Evolutionary conservation across 2,797 vertebrate species (phyloP).

Genomic region (Selene dorsalis): DNA sequence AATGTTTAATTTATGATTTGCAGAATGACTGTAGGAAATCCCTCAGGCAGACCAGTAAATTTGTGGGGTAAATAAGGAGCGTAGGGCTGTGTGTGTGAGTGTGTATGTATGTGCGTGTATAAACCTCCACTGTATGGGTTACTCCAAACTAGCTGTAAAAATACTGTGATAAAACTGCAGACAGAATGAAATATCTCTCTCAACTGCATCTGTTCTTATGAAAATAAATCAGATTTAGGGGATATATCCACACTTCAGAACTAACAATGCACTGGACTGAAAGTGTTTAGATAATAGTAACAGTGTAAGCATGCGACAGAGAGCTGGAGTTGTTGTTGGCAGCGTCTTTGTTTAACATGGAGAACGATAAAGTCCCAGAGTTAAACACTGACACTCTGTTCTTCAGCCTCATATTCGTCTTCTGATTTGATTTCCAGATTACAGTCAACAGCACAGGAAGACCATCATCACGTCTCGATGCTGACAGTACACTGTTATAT

Average conservation of each 20-base stretch:
- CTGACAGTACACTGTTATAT: background rate
- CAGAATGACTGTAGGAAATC: slow-evolving; percentile 40
- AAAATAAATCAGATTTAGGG: slow-evolving; percentile 46
- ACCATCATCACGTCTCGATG: background rate
- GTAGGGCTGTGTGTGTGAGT: slow-evolving; percentile 14
- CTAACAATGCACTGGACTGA: slow-evolving; percentile 1
- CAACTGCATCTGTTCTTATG: slow-evolving; percentile 20
- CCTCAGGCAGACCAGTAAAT: slow-evolving; percentile 37
- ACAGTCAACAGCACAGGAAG: slow-evolving; percentile 13
- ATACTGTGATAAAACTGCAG: slow-evolving; percentile 7
- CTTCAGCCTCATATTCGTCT: slow-evolving; percentile 31
- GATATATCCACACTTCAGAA: slow-evolving; percentile 19
- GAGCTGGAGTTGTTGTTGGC: slow-evolving; percentile 61
- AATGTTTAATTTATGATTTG: slow-evolving; percentile 44
- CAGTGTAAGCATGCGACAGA: slow-evolving; percentile 45
- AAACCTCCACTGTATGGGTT: slow-evolving; percentile 37
- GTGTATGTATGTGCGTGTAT: slow-evolving; percentile 10
- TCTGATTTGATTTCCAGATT: slow-evolving; percentile 46
- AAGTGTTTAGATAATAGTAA: slow-evolving; percentile 48
- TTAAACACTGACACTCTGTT: slow-evolving; percentile 42
- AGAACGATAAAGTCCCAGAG: slow-evolving; percentile 34
- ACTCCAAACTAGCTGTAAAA: slow-evolving; percentile 52
- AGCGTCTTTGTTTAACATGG: slow-evolving; percentile 59
- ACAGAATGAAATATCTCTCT: slow-evolving; percentile 36
- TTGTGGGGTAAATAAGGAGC: slow-evolving; percentile 46